Evolutionary conservation across 1,140 invertebrate species (phyloP), one percentile per base, ranked within the genome.

Genomic region (Apis dorsata): DNA sequence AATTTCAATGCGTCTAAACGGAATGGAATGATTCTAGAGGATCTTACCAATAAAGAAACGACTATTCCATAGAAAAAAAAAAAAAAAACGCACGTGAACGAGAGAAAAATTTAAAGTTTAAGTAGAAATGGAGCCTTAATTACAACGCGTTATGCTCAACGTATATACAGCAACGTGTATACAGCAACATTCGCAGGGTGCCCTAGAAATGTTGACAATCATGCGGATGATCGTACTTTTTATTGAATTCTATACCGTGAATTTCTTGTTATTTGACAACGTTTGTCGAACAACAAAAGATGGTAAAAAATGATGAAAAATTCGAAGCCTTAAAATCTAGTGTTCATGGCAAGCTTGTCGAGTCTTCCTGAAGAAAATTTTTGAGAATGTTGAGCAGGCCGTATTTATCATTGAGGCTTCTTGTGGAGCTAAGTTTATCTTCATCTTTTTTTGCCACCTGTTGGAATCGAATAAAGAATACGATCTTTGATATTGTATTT

Each of bases 131-230:
- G 34, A 79, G 74, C 78, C 79, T 81, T 79, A 68, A 86, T 85
- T 74, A n/a, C 68, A 68, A 77, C 59, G 69, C 79, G 69, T 71
- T 72, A 74, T 85, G 83, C 83, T 86, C 83, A 86, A 86, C 78
- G 63, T 85, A 62, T 70, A 71, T 19, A 81, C 63, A 19, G n/a
- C n/a, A 70, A 68, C n/a, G 51, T 79, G 10, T 72, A 24, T 73
- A 70, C 79, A 51, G 69, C 34, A 81, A 75, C 53, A 81, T 81
- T 66, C 62, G 1, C 62, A 59, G 71, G 79, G 57, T 77, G 80
- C 70, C 28, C 74, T 76, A 70, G 34, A 68, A 81, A 70, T 55
- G 28, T 82, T 55, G 57, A 62, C 55, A 24, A 34, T 19, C 24
- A 24, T 60, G 69, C 74, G 73, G 0, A 34, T 10, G 57, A 62